Evolutionary conservation across 1,140 invertebrate species (phyloP), one percentile per base, ranked within the genome.

Genomic region (Drosophila novamexicana): DNA sequence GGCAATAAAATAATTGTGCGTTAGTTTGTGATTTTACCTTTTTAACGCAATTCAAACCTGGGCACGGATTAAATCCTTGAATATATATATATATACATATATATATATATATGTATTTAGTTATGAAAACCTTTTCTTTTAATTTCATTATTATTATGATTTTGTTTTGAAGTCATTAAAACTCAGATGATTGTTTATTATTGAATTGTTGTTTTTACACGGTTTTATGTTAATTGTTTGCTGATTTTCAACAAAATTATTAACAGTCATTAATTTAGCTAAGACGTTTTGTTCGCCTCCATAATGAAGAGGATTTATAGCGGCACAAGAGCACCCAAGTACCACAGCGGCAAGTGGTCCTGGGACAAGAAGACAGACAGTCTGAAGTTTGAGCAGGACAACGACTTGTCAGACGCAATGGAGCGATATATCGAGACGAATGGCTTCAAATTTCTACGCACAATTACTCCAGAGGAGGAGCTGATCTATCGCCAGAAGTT

Each of bases 401-500:
- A 79, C 8, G 83, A 90, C 42, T 47, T 79, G 7, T 59, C 45
- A n/a, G 9, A 78, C 18, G 50, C 44, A 5, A 63, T 66, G 39
- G 81, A 89, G 12, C 79, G 79, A 0, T 89, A 72, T 37, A 72
- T 91, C 6, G 73, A 50, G 2, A 83, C 89, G 1, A 85, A 85
- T 7, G 84, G 82, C 5, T 80, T 56, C 32, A 73, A 75, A 18
- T 92, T 92, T 32, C 47, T 77, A 29, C 77, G 78, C 37, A 70
- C 56, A 1, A 71, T 92, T 3, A 78, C 88, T 59, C 81, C 90
- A 53, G 66, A 84, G 36, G 91, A 92, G 34, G 91, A 92, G 58
- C 50, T 86, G 36, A 83, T 92, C 22, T 91, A 84, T 44, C 77
- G 84, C 9, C 69, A 84, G 37, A 75, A 86, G 1, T 92, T 72